Evolutionary conservation across 2,113 vertebrate species (phyloP), one percentile per base, ranked within the genome.

Genomic region (Archocentrus centrarchus): DNA sequence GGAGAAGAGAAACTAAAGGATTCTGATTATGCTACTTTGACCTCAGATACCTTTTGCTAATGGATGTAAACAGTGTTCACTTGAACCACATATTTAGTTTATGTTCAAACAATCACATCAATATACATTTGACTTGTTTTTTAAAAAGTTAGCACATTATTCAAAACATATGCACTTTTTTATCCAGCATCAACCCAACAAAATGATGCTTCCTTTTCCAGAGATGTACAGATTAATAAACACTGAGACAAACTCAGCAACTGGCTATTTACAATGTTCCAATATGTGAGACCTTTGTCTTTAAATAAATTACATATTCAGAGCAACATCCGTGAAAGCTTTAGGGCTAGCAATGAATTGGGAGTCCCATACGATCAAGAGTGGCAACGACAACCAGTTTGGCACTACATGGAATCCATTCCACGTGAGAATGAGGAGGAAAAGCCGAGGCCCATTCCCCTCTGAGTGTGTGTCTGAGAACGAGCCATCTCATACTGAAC

Each of bases 371-470:
- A 95, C 91, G 88, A 94, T 68, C 89, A 93, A 84, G 87, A 84
- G 80, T 82, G 80, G 86, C 47, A 30, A 62, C 57, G 17, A 84
- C n/a, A 59, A 27, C 27, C 73, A 22, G 59, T 83, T 77, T 82
- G 77, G 79, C 70, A 80, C 97, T 96, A 99, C 88, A 99, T 94
- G n/a, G 97, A 88, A 90, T 99, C 98, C 97, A 98, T 99, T 92
- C 98, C 98, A 90, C 98, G 94, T 1, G 98, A 98, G 92, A 98
- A 99, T 1, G 97, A 98, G 68, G 98, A 97, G 27, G 97, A 96
- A 88, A 99, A 99, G 11, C 98, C 98, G n/a, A 99, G 96, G n/a
- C 98, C 98, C 98, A 99, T 99, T 90, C 98, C 98, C 92, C 98
- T 97, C 81, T 99, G 98, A 0, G 98, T 99, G 93, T 99, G 98